Evolutionary conservation across 2,797 vertebrate genomes (phyloP).

Genomic region (Anas georgica): DNA sequence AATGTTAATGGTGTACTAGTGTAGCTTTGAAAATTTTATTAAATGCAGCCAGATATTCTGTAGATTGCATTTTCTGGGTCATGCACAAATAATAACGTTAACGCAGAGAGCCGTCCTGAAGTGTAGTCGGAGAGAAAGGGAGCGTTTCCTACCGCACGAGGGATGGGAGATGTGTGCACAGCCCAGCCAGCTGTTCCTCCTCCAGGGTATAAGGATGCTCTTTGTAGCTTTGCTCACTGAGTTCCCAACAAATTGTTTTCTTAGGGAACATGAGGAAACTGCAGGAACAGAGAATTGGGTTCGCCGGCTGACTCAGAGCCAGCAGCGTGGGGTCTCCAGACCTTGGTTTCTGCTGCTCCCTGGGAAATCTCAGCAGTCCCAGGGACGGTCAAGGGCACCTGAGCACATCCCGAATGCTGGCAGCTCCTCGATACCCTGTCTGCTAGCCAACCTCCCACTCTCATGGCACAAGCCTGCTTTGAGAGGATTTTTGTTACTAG

Average conservation of each 20-base stretch:
- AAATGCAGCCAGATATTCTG: neutral
- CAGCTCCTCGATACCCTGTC: neutral
- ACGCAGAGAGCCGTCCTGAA: neutral
- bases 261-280: neutral
- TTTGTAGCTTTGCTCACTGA: neutral
- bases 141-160: rapidly evolving
- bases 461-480: neutral
- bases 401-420: neutral
- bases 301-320: neutral
- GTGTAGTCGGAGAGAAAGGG: neutral
- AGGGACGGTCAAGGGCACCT: neutral
- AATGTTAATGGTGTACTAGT: neutral
- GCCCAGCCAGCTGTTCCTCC: neutral
- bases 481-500: neutral
- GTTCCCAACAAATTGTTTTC: neutral
- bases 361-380: neutral
- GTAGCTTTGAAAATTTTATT: neutral
- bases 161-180: neutral
- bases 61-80: neutral
- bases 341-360: neutral
- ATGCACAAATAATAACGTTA: neutral
- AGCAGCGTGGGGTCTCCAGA: neutral
- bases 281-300: neutral
- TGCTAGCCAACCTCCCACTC: neutral
- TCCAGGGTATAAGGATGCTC: neutral